Conservation (phyloP, 2,113 vertebrate genomes). For the Marmota flaviventris region DNA sequence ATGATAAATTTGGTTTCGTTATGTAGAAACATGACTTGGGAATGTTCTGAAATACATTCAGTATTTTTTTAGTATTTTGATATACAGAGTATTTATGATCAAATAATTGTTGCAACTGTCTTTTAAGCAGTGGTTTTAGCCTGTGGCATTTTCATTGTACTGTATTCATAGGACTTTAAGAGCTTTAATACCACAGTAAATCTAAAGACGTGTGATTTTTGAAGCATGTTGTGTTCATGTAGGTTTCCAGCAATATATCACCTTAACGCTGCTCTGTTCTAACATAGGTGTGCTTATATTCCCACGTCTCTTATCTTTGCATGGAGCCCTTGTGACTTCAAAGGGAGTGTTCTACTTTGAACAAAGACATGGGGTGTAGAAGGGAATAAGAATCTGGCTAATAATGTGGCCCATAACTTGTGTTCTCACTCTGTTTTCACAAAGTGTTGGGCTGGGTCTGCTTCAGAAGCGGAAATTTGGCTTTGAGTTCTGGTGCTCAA, state of each 20-base stretch:
- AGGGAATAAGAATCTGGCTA: conserved; percentile 63
- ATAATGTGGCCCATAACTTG: conserved; percentile 65
- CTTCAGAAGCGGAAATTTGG: conserved; percentile 57
- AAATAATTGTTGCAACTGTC: neutral
- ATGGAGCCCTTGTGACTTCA: conserved; percentile 54
- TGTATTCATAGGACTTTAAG: neutral
- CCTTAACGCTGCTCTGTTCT: neutral
- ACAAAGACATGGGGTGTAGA: conserved; percentile 34
- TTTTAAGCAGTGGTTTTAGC: conserved; percentile 2
- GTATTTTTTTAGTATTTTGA: neutral
- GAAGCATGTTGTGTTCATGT: conserved; percentile 1
- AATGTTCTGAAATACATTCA: neutral
- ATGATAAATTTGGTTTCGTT: neutral
- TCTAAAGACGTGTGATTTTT: conserved; percentile 24
- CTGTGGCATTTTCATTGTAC: neutral
- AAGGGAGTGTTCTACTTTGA: conserved; percentile 60
- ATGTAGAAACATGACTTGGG: neutral
- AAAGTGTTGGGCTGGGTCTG: conserved; percentile 68
- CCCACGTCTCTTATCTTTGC: conserved; percentile 43
- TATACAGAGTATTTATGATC: neutral
- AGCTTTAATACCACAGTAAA: neutral
- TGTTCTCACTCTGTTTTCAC: conserved; percentile 68
- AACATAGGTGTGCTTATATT: conserved; percentile 4
- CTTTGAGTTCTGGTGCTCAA: conserved; percentile 73
- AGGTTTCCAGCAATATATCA: neutral